Base-by-base conservation (phyloP, 1,140 invertebrate species). In the Anagrus nilaparvatae region DNA sequence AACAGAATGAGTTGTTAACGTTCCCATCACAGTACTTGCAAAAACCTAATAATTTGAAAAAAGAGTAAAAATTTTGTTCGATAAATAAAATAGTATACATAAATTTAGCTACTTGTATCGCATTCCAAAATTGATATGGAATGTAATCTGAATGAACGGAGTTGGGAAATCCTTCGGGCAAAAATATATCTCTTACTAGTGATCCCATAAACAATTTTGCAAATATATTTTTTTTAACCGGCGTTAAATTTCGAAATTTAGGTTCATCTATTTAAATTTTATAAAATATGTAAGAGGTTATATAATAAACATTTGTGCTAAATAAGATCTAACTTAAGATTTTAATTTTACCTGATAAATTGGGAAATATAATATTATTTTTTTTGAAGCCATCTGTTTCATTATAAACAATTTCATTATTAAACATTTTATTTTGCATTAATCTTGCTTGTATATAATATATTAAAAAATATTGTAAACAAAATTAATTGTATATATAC, bases 91-190 rank as follows among this genome's bases (percentile, higher is more conserved):
- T 21, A 39, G 14, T 41, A 32, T 38, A 42, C 39, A 48, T 34
- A 25, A 37, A 21, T 24, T 41, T 41, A 12, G 34, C 55, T 56
- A 83, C 82, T 73, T 97, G 94, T 21, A 92, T 59, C 1, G 89
- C 95, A 58, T 97, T 93, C 88, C 88, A 97, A 53, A 92, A 74
- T 65, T 97, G 94, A 69, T 97, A 97, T 7, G 73, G 59, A 2
- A 82, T 63, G 60, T 97, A 97, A 60, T 97, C 94, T 5, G 78
- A 69, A 53, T 87, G 90, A 1, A 97, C 94, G 62, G 80, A 87
- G 6, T 88, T 73, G 19, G 94, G 94, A 69, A 86, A 97, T 1
- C 92, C 92, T 69, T 81, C 71, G 2, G 87, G 87, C 21, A 95
- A 60, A 65, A 95, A 92, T 32, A 91, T 74, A 51, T 78, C 74